Evolutionary conservation across 2,113 vertebrate species (phyloP).

Genomic region (Orientallactaga bullata): DNA sequence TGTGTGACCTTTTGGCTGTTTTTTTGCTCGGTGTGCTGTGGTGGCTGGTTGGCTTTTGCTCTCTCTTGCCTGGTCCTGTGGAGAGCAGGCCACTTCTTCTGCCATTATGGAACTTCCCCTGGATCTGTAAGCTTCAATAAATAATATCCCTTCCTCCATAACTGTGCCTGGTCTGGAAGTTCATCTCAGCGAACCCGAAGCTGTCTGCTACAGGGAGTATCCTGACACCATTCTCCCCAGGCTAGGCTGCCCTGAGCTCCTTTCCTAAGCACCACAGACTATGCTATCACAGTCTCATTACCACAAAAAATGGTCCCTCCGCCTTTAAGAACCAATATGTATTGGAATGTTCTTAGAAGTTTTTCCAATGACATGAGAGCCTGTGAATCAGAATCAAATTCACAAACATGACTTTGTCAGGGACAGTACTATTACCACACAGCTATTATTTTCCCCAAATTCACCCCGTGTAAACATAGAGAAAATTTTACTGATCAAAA

Average conservation of each 20-base stretch:
- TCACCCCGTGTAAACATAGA: not conserved
- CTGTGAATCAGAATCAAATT: not conserved
- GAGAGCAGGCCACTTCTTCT: too few relatives aligned
- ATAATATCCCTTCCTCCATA: too few relatives aligned
- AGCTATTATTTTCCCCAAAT: not conserved
- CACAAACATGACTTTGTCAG: conserved; percentile 42
- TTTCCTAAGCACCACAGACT: fast-evolving
- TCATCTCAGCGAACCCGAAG: too few relatives aligned
- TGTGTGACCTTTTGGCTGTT: too few relatives aligned
- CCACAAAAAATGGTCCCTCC: not conserved
- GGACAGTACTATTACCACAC: conserved; percentile 5
- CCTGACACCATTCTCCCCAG: not conserved
- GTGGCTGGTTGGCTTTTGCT: too few relatives aligned
- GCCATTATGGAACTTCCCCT: too few relatives aligned
- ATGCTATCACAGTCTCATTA: not conserved
- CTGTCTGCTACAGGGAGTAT: too few relatives aligned
- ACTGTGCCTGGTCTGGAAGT: too few relatives aligned
- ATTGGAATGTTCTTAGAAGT: not conserved
- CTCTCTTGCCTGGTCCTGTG: too few relatives aligned
- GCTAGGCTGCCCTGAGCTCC: not conserved
- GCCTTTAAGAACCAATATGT: not conserved
- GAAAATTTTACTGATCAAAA: conserved; percentile 1
- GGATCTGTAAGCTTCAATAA: too few relatives aligned
- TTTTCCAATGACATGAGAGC: not conserved
- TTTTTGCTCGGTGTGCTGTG: too few relatives aligned